These are phyloP conservation scores for Atta colombica DNA, from an alignment of 1,140 invertebrate species.

Conservation along the genomic window DNA sequence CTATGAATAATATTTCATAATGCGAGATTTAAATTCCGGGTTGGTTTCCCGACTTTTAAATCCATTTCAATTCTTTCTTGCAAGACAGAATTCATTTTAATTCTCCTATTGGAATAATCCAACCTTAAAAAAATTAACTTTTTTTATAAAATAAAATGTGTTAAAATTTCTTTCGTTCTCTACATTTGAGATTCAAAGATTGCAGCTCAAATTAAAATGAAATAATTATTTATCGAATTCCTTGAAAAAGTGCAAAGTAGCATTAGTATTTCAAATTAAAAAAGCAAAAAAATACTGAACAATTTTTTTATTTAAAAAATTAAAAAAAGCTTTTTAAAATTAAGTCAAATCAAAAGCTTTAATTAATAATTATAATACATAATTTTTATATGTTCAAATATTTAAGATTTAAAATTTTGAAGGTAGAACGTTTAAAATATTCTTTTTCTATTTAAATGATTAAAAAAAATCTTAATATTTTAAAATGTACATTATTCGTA, in stretches of 20 bases:
- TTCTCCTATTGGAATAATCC: constrained; percentile 31
- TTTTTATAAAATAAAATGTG: constrained; percentile 32
- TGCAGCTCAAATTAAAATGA: neutral
- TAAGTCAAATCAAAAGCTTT: neutral
- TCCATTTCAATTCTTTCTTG: constrained; percentile 52
- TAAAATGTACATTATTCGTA: neutral
- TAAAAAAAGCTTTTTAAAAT: neutral
- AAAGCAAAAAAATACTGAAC: neutral
- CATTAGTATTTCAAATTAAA: neutral
- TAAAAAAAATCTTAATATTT: neutral
- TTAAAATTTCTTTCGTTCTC: constrained; percentile 10
- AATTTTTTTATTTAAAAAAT: neutral
- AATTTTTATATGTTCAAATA: neutral
- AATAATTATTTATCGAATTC: constrained; percentile 27
- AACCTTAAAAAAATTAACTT: constrained; percentile 11
- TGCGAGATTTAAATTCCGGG: constrained; percentile 33
- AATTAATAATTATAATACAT: constrained; percentile 1
- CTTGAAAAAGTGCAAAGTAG: neutral
- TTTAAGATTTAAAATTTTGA: neutral
- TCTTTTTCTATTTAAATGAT: neutral
- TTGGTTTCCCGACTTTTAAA: constrained; percentile 33
- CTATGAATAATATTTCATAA: constrained; percentile 39
- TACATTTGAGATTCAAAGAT: neutral
- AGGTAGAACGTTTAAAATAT: neutral
- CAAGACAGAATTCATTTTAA: constrained; percentile 42